A percentile compares a stretch with the other conserved stretches of the same genome.
phyloP scores from a whole-genome alignment of 2,888 invertebrate genomes.

The Meteorus colon region DNA sequence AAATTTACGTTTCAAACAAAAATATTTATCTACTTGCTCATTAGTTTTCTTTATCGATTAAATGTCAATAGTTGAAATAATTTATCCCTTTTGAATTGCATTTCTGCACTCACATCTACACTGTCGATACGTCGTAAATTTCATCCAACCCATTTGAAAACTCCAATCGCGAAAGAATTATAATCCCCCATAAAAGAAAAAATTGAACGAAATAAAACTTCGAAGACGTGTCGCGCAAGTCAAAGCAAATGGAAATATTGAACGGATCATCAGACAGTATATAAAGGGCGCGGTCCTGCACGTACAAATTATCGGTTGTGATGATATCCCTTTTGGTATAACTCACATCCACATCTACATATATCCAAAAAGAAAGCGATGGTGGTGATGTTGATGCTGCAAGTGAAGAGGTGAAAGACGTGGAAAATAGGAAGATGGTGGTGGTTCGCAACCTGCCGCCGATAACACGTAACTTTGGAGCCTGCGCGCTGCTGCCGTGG shows the following conservation, averaged over 20 bases:
- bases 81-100: too few relatives aligned
- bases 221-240: conserved; percentile 38
- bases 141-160: too few relatives aligned
- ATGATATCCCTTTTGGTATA: conserved; percentile 47
- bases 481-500: conserved; percentile 74
- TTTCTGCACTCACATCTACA: too few relatives aligned
- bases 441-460: conserved; percentile 49
- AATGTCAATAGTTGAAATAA: too few relatives aligned
- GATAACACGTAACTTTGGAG: conserved; percentile 56
- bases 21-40: too few relatives aligned
- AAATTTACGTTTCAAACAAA: too few relatives aligned
- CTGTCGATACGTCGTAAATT: too few relatives aligned
- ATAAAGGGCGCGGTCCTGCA: conserved; percentile 50
- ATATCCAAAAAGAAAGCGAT: conserved; percentile 13
- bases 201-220: conserved; percentile 6
- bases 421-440: conserved; percentile 28
- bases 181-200: neutral
- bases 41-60: too few relatives aligned
- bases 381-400: conserved; percentile 11
- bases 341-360: neutral
- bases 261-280: conserved; percentile 9
- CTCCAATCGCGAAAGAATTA: too few relatives aligned
- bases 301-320: conserved; percentile 54
- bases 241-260: conserved; percentile 31
- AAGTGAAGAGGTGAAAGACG: conserved; percentile 34